Evolutionary conservation across 2,797 vertebrate genomes (phyloP), one percentile per base, ranked within the genome.

Genomic region (Benthosema pterotum): DNA sequence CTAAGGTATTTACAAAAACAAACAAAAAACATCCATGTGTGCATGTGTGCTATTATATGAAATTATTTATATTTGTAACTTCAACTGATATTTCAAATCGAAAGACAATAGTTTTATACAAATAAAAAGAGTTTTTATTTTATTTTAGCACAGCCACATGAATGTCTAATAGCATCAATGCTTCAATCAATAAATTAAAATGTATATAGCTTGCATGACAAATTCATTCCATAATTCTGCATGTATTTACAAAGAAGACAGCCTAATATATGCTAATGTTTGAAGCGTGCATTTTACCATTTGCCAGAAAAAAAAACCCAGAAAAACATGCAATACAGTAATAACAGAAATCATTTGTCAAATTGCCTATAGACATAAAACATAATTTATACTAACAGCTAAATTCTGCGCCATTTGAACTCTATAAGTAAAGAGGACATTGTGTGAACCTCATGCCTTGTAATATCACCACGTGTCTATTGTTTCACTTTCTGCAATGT

Each of bases 341-440:
- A 85, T 80, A 75, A 87, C 76, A 79, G 71, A 82, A 79, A 60
- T 69, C 65, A 58, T 49, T 77, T 66, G 57, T 62, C 70, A 60
- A 72, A 78, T 87, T 82, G 65, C 79, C 57, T 66, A 61, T 52
- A 63, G 79, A 72, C 65, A 75, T 22, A 84, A 70, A 64, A 77
- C 70, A 91, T 90, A 90, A 89, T 76, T 90, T 91, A 90, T 67
- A 63, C 42, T 16, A 77, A 77, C 19, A 55, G 67, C 11, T 58
- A 53, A 48, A n/a, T 19, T 16, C 61, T 43, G 52, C 25, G 52
- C 65, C 59, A 57, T 52, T 46, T 15, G 19, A 75, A 56, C 46
- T 71, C 48, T 17, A 28, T 32, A 60, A 63, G 48, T 56, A 74
- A 67, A 75, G 52, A 57, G 2, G 11, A 59, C 52, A 71, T 47